These are phyloP conservation scores for Aplysia californica DNA, from an alignment of 1,140 invertebrate species.

Conservation along the genomic window DNA sequence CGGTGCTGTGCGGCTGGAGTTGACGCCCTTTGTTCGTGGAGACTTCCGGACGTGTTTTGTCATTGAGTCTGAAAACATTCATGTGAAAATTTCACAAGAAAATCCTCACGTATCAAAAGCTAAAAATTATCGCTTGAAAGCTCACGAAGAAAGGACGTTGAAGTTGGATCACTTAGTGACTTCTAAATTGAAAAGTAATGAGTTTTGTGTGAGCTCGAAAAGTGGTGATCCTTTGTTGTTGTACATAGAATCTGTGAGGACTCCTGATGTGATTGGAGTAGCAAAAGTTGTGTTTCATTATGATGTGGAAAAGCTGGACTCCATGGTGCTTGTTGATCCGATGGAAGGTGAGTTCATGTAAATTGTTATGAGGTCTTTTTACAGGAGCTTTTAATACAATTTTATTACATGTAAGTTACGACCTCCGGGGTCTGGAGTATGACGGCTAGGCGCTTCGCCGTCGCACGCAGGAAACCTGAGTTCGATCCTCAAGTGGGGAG, in stretches of 20 bases:
- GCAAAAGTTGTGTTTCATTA: constrained; percentile 15
- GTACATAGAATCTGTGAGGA: constrained; percentile 2
- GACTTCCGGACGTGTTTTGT: constrained; percentile 17
- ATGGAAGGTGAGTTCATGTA: constrained; percentile 14
- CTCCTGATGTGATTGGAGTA: background rate
- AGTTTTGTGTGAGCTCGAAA: background rate
- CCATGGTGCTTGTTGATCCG: background rate
- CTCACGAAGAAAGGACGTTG: constrained; percentile 1
- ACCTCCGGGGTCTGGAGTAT: too few relatives aligned
- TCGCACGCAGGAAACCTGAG: too few relatives aligned
- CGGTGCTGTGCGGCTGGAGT: constrained; percentile 1
- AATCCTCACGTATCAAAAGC: background rate
- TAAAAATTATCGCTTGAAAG: background rate
- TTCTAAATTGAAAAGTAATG: background rate
- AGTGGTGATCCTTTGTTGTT: background rate
- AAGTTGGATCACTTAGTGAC: constrained; percentile 4
- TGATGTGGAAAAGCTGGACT: constrained; percentile 9
- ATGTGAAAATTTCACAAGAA: constrained; percentile 11
- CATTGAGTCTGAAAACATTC: background rate
- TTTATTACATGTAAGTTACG: too few relatives aligned
- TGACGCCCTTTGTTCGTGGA: constrained; percentile 1
- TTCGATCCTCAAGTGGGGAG: too few relatives aligned
- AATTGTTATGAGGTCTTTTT: too few relatives aligned
- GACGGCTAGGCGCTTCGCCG: too few relatives aligned
- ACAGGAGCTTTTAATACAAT: too few relatives aligned